These are phyloP conservation scores for Anisognathus igniventris DNA, from an alignment of 2,797 vertebrate species.

Conservation along the genomic window DNA sequence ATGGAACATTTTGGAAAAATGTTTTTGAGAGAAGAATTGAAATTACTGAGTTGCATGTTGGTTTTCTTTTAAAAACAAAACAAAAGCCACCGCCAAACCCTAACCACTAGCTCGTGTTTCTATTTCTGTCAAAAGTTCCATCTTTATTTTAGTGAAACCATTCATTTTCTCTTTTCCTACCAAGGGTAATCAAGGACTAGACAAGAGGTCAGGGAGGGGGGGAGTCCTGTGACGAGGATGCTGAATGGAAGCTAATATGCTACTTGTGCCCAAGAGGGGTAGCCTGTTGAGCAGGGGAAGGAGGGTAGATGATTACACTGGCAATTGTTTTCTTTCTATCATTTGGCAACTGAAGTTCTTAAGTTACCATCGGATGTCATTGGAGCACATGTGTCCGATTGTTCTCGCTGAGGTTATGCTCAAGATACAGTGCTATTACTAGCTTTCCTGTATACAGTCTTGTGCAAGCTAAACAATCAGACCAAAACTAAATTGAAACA, in stretches of 20 bases:
- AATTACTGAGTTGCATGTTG: neutral
- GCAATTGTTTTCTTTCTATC: neutral
- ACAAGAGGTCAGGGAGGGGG: neutral
- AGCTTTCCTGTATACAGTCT: neutral
- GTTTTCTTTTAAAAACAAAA: neutral
- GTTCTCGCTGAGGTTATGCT: neutral
- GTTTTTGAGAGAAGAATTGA: neutral
- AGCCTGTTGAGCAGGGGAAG: neutral
- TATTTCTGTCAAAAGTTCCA: neutral
- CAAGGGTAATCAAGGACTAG: neutral
- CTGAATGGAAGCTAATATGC: neutral
- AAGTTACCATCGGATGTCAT: neutral
- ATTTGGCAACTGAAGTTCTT: neutral
- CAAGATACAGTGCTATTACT: neutral
- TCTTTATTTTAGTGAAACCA: neutral
- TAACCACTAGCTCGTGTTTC: neutral
- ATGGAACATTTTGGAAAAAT: neutral
- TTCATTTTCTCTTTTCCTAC: neutral
- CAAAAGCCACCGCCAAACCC: neutral
- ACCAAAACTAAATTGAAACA: neutral
- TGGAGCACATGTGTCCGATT: fast-evolving
- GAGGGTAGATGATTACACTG: neutral
- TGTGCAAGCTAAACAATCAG: neutral
- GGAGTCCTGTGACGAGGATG: neutral
- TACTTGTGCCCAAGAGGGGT: neutral